A percentile compares a stretch with the other conserved stretches of the same genome.
Conservation (phyloP, 2,888 invertebrate species). For the Agrotis ipsilon region DNA sequence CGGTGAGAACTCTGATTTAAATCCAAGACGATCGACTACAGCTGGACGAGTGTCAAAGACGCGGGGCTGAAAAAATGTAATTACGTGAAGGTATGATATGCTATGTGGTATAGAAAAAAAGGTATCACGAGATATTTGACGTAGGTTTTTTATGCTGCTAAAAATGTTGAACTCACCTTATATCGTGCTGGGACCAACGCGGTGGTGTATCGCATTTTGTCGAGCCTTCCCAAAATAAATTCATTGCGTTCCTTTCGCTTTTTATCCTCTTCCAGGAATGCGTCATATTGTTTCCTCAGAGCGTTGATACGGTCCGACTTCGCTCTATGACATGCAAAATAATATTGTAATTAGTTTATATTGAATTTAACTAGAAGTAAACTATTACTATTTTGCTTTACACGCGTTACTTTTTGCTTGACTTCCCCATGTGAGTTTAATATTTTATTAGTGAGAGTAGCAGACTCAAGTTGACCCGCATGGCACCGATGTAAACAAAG, state of each 20-base stretch:
- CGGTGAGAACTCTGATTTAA: conserved; percentile 26
- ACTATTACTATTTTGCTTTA: conserved; percentile 1
- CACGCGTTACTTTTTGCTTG: conserved; percentile 81
- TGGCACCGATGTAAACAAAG: conserved; percentile 82
- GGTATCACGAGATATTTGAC: too few relatives aligned
- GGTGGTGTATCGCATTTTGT: conserved; percentile 82
- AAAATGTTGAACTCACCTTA: conserved; percentile 67
- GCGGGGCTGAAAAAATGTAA: conserved; percentile 51
- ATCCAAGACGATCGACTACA: conserved; percentile 26
- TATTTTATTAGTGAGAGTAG: conserved; percentile 36
- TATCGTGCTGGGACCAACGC: conserved; percentile 73
- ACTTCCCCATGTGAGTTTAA: conserved; percentile 79
- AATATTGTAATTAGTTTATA: conserved; percentile 5
- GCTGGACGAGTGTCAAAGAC: conserved; percentile 15
- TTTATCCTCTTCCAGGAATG: conserved; percentile 86
- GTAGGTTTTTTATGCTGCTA: background rate
- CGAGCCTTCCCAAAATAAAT: conserved; percentile 84
- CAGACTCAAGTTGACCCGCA: conserved; percentile 52
- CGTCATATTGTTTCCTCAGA: conserved; percentile 85
- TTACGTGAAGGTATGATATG: conserved; percentile 5
- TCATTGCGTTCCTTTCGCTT: conserved; percentile 87
- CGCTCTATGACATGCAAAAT: conserved; percentile 70
- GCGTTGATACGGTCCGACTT: conserved; percentile 83
- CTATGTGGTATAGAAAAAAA: background rate
- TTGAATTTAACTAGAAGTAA: background rate